Percentiles rank a stretch among this genome's conserved stretches.
Conservation (phyloP, 2,113 vertebrate species). For the Ceratotherium simum region DNA sequence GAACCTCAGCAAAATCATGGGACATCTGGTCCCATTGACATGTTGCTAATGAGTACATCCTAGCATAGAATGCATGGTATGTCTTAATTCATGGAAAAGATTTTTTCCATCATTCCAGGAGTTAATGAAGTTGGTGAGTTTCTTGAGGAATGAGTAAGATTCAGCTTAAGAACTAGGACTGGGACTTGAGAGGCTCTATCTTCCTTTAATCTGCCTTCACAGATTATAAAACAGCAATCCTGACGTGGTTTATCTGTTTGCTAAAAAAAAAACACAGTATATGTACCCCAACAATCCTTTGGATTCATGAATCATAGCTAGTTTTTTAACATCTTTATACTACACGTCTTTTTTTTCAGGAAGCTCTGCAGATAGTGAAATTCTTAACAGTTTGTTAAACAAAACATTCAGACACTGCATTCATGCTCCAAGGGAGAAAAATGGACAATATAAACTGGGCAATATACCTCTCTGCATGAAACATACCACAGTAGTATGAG, state of each 20-base stretch:
- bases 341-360: slow-evolving; percentile 92
- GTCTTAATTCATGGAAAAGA: slow-evolving; percentile 96
- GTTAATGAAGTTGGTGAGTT: slow-evolving; percentile 89
- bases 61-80: slow-evolving; percentile 96
- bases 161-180: slow-evolving; percentile 94
- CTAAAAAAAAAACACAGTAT: slow-evolving; percentile 95
- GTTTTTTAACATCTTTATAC: slow-evolving; percentile 92
- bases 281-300: slow-evolving; percentile 94
- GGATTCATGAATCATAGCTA: slow-evolving; percentile 94
- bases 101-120: slow-evolving; percentile 97
- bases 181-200: slow-evolving; percentile 92
- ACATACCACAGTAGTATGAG: slow-evolving; percentile 92
- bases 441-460: slow-evolving; percentile 93
- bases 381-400: slow-evolving; percentile 91
- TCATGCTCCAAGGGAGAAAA: slow-evolving; percentile 93
- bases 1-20: slow-evolving; percentile 96
- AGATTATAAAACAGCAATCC: slow-evolving; percentile 96
- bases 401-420: slow-evolving; percentile 94
- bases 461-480: slow-evolving; percentile 94
- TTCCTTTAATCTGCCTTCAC: slow-evolving; percentile 89
- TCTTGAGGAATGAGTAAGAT: slow-evolving; percentile 89
- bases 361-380: slow-evolving; percentile 91
- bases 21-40: slow-evolving; percentile 93
- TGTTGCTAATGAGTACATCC: slow-evolving; percentile 94
- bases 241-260: slow-evolving; percentile 93